Evolutionary conservation across 1,140 invertebrate genomes (phyloP), one percentile per base, ranked within the genome.

Genomic region (Diabrotica virgifera): DNA sequence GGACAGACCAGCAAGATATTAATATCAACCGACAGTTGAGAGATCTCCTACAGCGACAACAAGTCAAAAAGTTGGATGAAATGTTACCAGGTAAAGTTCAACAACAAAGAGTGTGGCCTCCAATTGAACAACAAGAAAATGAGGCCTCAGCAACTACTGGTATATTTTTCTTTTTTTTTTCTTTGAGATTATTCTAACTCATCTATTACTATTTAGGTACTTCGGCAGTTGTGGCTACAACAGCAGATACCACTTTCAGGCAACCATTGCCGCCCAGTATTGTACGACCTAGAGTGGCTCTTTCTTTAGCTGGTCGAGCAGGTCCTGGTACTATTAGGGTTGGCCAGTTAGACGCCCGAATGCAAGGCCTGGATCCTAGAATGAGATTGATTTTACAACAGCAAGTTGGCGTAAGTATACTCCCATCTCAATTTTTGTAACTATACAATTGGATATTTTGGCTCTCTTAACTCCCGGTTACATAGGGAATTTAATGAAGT

Each of bases 21-120:
- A 88, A 89, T 72, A 81, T 85, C 36, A 88, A 89, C 72, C 78
- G 87, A 5, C 93, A 95, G 72, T 79, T 95, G n/a, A 78, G 92
- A 36, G 92, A 94, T 77, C 80, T 95, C 54, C 80, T 95, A n/a
- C 90, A 93, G 73, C 78, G 90, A 36, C 86, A 90, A 58, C 77
- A 78, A 53, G 73, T 77, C 46, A 77, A 78, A 58, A 79, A 76
- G 38, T 69, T 77, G 51, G 71, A 77, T 36, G 72, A 76, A 57
- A 67, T 76, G 36, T 36, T 69, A 51, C 70, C 69, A 7, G 76
- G 71, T 3, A 78, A 78, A 67, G 64, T 69, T 1, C 71, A 76
- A 50, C 76, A 76, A 66, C 66, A 75, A 51, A 63, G 77, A 8
- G 77, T 76, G 77, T 74, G 75, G 56, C 72, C 78, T 59, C 51